Conservation (phyloP, 2,888 invertebrate species). For the Drosophila kokeensis region DNA sequence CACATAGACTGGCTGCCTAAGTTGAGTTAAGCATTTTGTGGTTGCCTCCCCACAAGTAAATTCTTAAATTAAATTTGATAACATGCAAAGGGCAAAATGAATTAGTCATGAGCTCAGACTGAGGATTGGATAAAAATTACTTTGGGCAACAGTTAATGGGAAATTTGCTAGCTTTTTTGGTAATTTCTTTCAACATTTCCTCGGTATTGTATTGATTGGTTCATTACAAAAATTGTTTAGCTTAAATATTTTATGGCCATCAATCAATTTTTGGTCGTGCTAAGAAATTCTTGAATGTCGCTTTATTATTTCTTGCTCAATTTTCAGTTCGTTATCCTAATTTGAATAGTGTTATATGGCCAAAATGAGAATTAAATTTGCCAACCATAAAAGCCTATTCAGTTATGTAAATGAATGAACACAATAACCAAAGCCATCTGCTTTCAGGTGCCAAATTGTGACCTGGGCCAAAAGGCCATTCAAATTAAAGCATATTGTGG, state of each 20-base stretch:
- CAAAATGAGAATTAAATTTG: constrained; percentile 8
- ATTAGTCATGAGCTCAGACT: constrained; percentile 42
- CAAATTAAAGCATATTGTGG: constrained; percentile 28
- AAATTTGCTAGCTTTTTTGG: not conserved
- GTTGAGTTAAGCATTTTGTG: constrained; percentile 32
- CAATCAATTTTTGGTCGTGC: not conserved
- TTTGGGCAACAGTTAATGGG: not conserved
- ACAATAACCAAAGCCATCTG: not conserved
- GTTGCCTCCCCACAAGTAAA: constrained; percentile 11
- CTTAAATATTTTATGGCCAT: not conserved
- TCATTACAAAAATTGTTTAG: not conserved
- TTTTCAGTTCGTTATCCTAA: not conserved
- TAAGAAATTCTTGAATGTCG: not conserved
- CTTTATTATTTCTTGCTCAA: not conserved
- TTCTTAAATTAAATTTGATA: constrained; percentile 37
- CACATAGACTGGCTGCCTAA: not conserved
- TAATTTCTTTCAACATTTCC: not conserved
- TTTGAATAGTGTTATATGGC: not conserved
- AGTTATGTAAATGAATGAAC: constrained; percentile 24
- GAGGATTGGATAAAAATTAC: constrained; percentile 17
- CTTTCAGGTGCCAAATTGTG: not conserved
- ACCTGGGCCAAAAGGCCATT: not conserved
- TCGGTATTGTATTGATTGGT: not conserved
- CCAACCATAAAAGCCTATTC: constrained; percentile 15
- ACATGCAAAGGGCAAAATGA: constrained; percentile 31